Evolutionary conservation across 2,888 invertebrate genomes (phyloP).

Genomic region (Cosmia trapezina): DNA sequence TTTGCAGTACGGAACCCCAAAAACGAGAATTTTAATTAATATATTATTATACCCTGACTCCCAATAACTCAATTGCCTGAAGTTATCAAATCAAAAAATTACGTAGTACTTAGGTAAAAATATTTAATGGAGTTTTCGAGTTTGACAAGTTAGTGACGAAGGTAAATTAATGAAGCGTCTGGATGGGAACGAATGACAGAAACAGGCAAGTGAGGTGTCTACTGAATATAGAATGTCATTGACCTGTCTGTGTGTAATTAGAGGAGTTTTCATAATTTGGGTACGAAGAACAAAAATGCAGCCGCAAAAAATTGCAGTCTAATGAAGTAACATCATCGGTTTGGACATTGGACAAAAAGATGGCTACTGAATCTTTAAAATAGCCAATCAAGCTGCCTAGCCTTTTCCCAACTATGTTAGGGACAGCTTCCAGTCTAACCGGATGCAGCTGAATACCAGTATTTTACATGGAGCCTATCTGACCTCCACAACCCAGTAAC

Average conservation of each 20-base stretch:
- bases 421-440: too few species aligned
- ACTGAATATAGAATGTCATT: slow-evolving; percentile 2
- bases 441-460: too few species aligned
- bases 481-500: too few species aligned
- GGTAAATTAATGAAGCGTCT: slow-evolving; percentile 48
- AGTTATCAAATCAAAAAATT: slow-evolving; percentile 26
- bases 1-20: too few species aligned
- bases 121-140: slow-evolving; percentile 43
- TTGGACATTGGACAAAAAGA: too few species aligned
- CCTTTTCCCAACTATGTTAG: too few species aligned
- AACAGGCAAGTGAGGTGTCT: slow-evolving; percentile 17
- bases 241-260: background rate
- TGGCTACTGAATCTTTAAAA: too few species aligned
- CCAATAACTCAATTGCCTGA: slow-evolving; percentile 26
- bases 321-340: too few species aligned
- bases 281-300: too few species aligned
- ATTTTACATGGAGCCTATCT: too few species aligned
- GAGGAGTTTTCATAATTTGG: background rate
- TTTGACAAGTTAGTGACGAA: slow-evolving; percentile 56
- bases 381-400: too few species aligned
- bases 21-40: background rate
- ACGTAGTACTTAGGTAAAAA: slow-evolving; percentile 17
- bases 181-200: slow-evolving; percentile 25
- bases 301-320: too few species aligned
- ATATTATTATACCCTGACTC: background rate